Percentiles rank a stretch among this genome's conserved stretches.
These are phyloP conservation scores for Leucoraja erinaceus DNA, from an alignment of 2,113 vertebrate species.

Conservation along the genomic window DNA sequence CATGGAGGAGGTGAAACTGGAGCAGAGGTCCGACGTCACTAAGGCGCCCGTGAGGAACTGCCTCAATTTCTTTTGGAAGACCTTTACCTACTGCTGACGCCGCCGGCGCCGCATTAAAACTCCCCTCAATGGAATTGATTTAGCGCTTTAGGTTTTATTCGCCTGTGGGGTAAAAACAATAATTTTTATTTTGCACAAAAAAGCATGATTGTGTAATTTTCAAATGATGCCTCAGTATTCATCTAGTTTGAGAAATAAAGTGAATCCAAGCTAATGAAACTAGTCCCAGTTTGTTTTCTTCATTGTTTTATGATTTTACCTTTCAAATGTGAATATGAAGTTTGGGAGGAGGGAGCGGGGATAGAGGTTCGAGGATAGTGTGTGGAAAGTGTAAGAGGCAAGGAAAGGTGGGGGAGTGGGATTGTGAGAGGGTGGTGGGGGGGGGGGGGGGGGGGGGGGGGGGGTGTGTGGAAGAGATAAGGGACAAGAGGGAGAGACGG, in stretches of 20 bases:
- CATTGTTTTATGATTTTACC: neutral
- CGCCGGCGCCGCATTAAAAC: neutral
- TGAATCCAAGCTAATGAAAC: neutral
- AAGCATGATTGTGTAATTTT: neutral
- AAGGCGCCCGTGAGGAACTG: too few relatives aligned
- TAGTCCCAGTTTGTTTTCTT: too few relatives aligned
- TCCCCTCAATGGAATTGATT: slow-evolving; percentile 60
- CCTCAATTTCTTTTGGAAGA: too few relatives aligned
- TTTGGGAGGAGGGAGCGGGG: too few relatives aligned
- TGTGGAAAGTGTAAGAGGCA: too few relatives aligned
- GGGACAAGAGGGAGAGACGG: too few relatives aligned
- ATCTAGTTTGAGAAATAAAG: slow-evolving; percentile 13
- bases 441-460: too few relatives aligned
- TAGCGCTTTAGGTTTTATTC: slow-evolving; percentile 40
- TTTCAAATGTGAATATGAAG: neutral
- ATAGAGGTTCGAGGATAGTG: too few relatives aligned
- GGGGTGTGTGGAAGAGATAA: too few relatives aligned
- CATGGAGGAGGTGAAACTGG: slow-evolving; percentile 61
- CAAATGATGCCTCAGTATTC: neutral
- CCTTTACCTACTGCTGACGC: too few relatives aligned
- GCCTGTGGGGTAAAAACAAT: neutral
- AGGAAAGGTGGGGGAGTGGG: too few relatives aligned
- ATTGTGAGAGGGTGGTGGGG: too few relatives aligned
- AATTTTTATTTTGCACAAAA: neutral
- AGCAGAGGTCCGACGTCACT: slow-evolving; percentile 60